phyloP scores from a whole-genome alignment of 2,113 vertebrate species.

The Prunella himalayana region DNA sequence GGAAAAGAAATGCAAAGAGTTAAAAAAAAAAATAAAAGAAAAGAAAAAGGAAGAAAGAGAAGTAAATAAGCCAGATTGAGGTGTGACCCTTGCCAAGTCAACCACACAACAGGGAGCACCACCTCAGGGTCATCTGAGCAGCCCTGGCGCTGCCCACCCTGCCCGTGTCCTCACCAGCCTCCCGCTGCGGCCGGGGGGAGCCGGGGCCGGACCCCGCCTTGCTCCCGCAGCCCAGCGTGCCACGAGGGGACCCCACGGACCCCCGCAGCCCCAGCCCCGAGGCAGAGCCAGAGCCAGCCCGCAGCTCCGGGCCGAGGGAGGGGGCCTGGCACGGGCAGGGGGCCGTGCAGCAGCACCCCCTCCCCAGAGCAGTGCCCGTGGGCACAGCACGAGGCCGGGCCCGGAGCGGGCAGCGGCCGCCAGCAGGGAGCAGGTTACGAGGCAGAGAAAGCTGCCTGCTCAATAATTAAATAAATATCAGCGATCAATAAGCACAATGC shows the following conservation, averaged over 20 bases:
- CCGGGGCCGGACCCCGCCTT: rapidly evolving
- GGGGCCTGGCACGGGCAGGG: neutral
- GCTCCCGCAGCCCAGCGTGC: neutral
- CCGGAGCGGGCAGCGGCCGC: neutral
- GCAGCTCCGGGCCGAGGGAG: neutral
- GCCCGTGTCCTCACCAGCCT: neutral
- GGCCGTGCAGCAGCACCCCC: neutral
- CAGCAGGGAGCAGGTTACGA: constrained; percentile 26
- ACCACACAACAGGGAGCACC: neutral
- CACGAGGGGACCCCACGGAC: neutral
- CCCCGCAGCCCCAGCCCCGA: neutral
- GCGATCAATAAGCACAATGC: constrained; percentile 36
- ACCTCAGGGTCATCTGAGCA: neutral
- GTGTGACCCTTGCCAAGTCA: neutral
- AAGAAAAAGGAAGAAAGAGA: neutral
- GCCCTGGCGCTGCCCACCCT: neutral
- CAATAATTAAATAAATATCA: constrained; percentile 55
- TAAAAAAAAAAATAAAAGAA: too few relatives aligned
- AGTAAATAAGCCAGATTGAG: neutral
- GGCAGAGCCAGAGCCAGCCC: neutral
- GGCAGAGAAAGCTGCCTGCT: neutral
- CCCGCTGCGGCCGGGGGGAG: neutral
- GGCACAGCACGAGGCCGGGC: neutral
- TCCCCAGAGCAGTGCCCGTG: neutral
- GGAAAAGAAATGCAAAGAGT: too few relatives aligned